A percentile compares a stretch with the other conserved stretches of the same genome.
Evolutionary conservation across 2,888 invertebrate genomes (phyloP).

Genomic region (Polylopha cassiicola): DNA sequence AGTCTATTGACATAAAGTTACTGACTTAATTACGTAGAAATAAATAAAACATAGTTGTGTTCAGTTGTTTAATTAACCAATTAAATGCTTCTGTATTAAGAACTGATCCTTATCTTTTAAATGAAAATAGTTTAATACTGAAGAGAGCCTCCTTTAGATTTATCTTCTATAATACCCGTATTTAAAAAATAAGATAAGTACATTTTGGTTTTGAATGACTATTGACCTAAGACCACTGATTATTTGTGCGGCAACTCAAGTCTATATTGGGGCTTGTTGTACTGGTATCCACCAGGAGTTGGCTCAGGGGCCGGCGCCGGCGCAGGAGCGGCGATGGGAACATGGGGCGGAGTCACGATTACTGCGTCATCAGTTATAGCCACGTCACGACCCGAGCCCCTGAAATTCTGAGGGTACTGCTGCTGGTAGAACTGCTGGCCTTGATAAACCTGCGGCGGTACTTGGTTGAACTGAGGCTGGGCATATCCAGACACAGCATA

Average conservation of each 20-base stretch:
- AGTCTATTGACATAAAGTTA: too few species aligned
- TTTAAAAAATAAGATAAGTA: not conserved
- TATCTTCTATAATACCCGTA: constrained; percentile 24
- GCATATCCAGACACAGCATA: constrained; percentile 28
- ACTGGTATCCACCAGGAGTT: constrained; percentile 48
- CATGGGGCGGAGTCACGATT: constrained; percentile 65
- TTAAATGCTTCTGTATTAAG: too few species aligned
- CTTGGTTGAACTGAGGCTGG: constrained; percentile 34
- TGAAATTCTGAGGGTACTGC: constrained; percentile 38
- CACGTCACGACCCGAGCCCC: constrained; percentile 54
- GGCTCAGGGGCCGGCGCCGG: constrained; percentile 37
- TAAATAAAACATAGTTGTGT: too few species aligned
- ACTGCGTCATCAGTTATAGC: constrained; percentile 66
- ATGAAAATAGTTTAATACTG: constrained; percentile 19
- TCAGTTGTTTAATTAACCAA: too few species aligned
- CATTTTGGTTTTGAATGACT: not conserved
- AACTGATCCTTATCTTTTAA: too few species aligned
- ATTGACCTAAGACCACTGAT: constrained; percentile 11
- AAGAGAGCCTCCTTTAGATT: constrained; percentile 18
- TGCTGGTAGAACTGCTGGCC: constrained; percentile 30
- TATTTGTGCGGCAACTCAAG: constrained; percentile 63
- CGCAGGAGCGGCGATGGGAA: constrained; percentile 42
- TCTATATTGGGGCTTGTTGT: constrained; percentile 62
- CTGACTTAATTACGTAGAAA: too few species aligned
- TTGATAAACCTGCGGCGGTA: constrained; percentile 33